phyloP scores from a whole-genome alignment of 2,797 vertebrate genomes.

The Prunella strophiata region DNA sequence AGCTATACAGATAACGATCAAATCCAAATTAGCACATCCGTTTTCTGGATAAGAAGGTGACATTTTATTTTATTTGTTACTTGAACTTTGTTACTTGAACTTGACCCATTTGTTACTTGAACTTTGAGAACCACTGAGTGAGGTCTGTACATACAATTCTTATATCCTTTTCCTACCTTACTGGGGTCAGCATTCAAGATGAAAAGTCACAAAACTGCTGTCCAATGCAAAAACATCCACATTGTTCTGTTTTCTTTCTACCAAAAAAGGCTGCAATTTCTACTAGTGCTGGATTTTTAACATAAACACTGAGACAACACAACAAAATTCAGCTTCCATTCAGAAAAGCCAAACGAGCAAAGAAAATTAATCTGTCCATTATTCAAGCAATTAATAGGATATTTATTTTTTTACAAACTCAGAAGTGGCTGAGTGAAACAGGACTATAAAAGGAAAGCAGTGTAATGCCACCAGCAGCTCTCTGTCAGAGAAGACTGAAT shows the following conservation, averaged over 20 bases:
- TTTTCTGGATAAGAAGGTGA: not conserved
- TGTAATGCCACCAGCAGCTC: not conserved
- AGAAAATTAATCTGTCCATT: not conserved
- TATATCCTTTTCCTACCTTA: not conserved
- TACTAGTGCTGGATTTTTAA: not conserved
- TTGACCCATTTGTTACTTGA: not conserved
- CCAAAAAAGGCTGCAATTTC: not conserved
- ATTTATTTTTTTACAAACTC: not conserved
- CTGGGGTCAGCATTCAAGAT: not conserved
- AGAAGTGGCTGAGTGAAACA: not conserved
- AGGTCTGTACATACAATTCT: not conserved
- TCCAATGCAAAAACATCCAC: not conserved
- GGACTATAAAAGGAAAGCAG: not conserved
- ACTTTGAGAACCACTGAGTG: not conserved
- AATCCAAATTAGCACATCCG: not conserved
- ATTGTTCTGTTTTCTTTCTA: not conserved
- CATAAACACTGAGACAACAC: not conserved
- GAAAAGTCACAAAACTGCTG: not conserved
- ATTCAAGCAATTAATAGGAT: not conserved
- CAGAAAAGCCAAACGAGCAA: not conserved
- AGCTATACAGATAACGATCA: not conserved
- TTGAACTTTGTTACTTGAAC: not conserved
- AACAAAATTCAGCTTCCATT: not conserved
- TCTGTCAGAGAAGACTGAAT: rapidly evolving
- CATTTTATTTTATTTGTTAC: not conserved